Conservation (phyloP, 2,888 invertebrate species). For the Eurytoma californica region DNA sequence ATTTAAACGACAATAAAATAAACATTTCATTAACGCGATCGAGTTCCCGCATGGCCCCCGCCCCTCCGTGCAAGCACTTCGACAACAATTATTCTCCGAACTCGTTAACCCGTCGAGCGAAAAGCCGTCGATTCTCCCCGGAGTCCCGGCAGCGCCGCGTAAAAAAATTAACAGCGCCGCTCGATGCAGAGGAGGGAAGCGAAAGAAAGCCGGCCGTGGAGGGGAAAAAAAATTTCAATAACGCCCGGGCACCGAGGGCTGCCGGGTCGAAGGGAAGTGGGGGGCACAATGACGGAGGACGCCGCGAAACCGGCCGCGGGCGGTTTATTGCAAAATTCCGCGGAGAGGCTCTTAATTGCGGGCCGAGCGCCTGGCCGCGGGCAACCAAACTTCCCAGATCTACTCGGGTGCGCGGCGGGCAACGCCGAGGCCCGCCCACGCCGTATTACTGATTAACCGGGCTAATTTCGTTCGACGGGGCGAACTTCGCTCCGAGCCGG, state of each 20-base stretch:
- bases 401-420: conserved; percentile 13
- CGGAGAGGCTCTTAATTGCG: conserved; percentile 31
- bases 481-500: neutral
- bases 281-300: neutral
- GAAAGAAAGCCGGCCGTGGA: neutral
- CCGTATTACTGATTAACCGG: conserved; percentile 45
- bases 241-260: neutral
- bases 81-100: too few relatives aligned
- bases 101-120: too few relatives aligned
- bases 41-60: too few relatives aligned
- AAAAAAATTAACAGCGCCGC: neutral
- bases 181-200: neutral
- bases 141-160: too few relatives aligned
- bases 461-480: conserved; percentile 33
- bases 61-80: too few relatives aligned
- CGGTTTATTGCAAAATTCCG: conserved; percentile 45
- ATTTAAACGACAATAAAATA: too few relatives aligned
- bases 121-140: too few relatives aligned
- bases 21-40: too few relatives aligned
- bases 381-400: conserved; percentile 49
- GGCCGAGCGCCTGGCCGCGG: conserved; percentile 23
- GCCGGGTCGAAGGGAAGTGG: neutral
- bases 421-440: neutral
- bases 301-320: neutral
- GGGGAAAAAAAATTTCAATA: neutral